These are phyloP conservation scores for Sebastes nivosus DNA, from an alignment of 2,797 vertebrate species.

Conservation along the genomic window DNA sequence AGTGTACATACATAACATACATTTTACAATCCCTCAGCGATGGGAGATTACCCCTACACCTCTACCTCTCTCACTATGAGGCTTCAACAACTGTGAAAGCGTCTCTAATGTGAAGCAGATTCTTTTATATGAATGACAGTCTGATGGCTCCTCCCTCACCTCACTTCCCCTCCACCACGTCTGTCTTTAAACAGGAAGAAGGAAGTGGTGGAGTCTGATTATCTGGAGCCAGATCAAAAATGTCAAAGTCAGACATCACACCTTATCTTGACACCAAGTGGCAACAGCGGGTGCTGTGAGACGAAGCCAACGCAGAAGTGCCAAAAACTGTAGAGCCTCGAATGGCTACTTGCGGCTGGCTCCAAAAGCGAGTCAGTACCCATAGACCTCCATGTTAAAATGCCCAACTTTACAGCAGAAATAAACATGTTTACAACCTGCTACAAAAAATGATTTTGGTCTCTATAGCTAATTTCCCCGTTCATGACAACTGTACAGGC, in stretches of 20 bases:
- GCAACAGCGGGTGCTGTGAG: too few relatives aligned
- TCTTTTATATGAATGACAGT: background rate
- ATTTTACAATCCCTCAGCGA: slow-evolving; percentile 1
- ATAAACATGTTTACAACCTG: too few relatives aligned
- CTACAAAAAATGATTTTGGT: too few relatives aligned
- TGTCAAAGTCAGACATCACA: slow-evolving; percentile 3
- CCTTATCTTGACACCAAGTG: slow-evolving; percentile 11
- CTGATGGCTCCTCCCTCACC: background rate
- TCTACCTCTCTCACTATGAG: background rate
- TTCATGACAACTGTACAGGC: too few relatives aligned
- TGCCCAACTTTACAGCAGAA: too few relatives aligned
- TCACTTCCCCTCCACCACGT: background rate
- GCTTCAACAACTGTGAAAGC: background rate
- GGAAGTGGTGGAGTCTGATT: slow-evolving; percentile 32
- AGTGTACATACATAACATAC: background rate
- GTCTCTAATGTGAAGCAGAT: background rate
- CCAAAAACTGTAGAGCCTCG: too few relatives aligned
- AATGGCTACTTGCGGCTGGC: too few relatives aligned
- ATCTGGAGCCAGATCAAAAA: slow-evolving; percentile 30
- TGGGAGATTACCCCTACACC: background rate
- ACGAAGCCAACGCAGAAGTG: too few relatives aligned
- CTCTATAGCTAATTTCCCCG: too few relatives aligned
- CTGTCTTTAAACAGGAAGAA: slow-evolving; percentile 42
- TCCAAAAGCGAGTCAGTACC: too few relatives aligned
- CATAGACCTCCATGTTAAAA: too few relatives aligned